A percentile compares a stretch with the other conserved stretches of the same genome.
phyloP scores from a whole-genome alignment of 92 coral and sea anemone genomes.

The Metridium senile region DNA sequence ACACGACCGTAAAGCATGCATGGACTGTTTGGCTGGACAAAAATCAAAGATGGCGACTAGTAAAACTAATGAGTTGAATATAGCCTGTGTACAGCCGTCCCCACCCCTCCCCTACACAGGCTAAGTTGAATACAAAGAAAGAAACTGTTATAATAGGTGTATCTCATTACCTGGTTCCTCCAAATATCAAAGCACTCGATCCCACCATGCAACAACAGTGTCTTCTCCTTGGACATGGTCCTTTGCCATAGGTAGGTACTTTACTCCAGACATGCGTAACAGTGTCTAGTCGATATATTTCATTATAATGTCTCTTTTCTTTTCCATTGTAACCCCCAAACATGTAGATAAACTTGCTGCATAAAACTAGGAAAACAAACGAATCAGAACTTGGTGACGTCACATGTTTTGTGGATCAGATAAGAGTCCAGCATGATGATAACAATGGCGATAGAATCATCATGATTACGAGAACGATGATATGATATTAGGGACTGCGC shows the following conservation, averaged over 20 bases:
- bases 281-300: slow-evolving; percentile 80
- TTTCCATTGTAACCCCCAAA: slow-evolving; percentile 97
- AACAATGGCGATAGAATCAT: no score
- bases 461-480: no score
- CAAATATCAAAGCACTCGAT: slow-evolving; percentile 75
- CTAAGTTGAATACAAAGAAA: no score
- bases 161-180: slow-evolving; percentile 98
- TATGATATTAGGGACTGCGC: no score
- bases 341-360: slow-evolving; percentile 71
- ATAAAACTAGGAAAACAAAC: slow-evolving; percentile 56
- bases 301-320: slow-evolving; percentile 82
- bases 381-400: background rate
- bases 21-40: no score
- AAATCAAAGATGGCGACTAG: no score
- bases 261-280: slow-evolving; percentile 75
- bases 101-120: no score
- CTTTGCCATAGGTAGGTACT: slow-evolving; percentile 65
- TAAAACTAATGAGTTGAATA: no score
- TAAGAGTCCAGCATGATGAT: no score
- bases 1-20: no score
- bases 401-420: background rate
- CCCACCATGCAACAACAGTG: slow-evolving; percentile 91
- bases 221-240: slow-evolving; percentile 87
- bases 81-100: no score
- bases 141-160: no score